Percentiles rank a stretch among this genome's conserved stretches.
Conservation (phyloP, 92 coral and sea anemone species). For the Epizoanthus scotinus region DNA sequence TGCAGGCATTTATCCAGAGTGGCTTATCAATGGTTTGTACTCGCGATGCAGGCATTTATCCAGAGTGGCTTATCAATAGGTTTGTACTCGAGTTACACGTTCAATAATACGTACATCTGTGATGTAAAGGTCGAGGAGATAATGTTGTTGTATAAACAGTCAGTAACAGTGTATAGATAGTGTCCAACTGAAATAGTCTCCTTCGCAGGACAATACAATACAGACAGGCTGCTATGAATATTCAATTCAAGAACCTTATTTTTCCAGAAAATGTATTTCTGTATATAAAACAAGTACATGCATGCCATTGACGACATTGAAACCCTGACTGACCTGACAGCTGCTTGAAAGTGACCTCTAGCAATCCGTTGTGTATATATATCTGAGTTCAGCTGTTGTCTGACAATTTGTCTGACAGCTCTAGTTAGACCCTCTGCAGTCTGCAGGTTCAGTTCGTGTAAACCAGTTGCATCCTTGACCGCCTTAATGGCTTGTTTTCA, state of each 20-base stretch:
- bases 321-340: no score
- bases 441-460: neutral
- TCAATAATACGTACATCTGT: conserved; percentile 21
- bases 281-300: no score
- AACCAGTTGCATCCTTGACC: neutral
- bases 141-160: conserved; percentile 16
- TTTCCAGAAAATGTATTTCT: no score
- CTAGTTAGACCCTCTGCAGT: no score
- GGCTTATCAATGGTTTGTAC: no score
- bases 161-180: no score
- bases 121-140: neutral
- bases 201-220: no score
- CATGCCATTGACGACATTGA: no score
- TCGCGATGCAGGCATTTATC: neutral
- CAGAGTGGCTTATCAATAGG: neutral
- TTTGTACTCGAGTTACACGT: conserved; percentile 3
- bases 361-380: no score
- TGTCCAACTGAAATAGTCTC: neutral
- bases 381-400: neutral
- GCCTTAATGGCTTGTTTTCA: neutral
- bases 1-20: no score
- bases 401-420: neutral
- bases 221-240: neutral
- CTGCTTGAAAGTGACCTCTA: no score
- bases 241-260: no score